A percentile compares a stretch with the other conserved stretches of the same genome.
Evolutionary conservation across 2,888 invertebrate species (phyloP).

Genomic region (Orthosia cruda): DNA sequence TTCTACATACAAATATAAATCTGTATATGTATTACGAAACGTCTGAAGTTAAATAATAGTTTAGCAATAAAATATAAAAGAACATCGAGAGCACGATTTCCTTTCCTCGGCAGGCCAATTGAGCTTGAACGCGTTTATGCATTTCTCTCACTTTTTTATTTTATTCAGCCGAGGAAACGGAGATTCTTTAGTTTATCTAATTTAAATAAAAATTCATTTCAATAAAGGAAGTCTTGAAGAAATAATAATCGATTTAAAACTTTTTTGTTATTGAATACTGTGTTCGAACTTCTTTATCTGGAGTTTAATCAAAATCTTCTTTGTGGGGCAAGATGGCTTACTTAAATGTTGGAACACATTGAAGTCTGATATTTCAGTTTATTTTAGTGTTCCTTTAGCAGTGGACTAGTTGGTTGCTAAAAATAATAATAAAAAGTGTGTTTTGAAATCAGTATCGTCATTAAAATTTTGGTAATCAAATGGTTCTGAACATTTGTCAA

Average conservation of each 20-base stretch:
- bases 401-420: too few relatives aligned
- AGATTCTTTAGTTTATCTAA: slow-evolving; percentile 75
- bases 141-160: slow-evolving; percentile 75
- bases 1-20: neutral
- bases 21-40: slow-evolving; percentile 13
- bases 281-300: slow-evolving; percentile 43
- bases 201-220: slow-evolving; percentile 75
- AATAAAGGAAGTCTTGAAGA: slow-evolving; percentile 57
- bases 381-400: neutral
- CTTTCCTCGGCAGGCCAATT: slow-evolving; percentile 76
- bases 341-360: neutral
- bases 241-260: slow-evolving; percentile 57
- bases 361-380: neutral
- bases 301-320: slow-evolving; percentile 39
- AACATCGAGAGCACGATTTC: slow-evolving; percentile 77
- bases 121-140: slow-evolving; percentile 78
- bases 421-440: too few relatives aligned
- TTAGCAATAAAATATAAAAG: slow-evolving; percentile 75
- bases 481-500: too few relatives aligned
- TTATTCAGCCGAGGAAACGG: slow-evolving; percentile 72
- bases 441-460: too few relatives aligned
- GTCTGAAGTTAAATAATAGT: slow-evolving; percentile 49
- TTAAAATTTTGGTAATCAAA: too few relatives aligned
- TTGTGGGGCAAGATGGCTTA: neutral
- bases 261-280: slow-evolving; percentile 52